Evolutionary conservation across 1,140 invertebrate genomes (phyloP).

Genomic region (Caenorhabditis inopinata): DNA sequence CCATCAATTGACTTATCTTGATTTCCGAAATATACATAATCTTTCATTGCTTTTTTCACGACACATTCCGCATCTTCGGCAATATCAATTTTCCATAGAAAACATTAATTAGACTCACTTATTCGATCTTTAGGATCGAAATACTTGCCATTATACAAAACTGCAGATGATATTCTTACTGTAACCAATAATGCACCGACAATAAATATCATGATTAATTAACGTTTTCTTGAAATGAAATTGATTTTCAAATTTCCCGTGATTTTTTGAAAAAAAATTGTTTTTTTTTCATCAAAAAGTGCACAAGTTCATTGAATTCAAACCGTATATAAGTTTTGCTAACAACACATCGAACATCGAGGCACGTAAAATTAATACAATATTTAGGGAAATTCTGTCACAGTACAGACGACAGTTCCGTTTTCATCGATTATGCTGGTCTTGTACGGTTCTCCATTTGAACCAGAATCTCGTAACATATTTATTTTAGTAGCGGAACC

Average conservation of each 20-base stretch:
- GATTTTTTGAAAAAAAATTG: background rate
- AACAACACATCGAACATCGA: background rate
- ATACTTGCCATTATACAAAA: background rate
- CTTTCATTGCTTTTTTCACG: background rate
- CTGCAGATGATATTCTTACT: background rate
- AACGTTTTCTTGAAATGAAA: background rate
- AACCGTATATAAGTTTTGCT: background rate
- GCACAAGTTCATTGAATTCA: conserved; percentile 1
- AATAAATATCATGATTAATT: background rate
- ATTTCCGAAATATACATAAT: conserved; percentile 15
- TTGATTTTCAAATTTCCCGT: background rate
- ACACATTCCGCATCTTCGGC: conserved; percentile 11
- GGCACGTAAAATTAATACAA: background rate
- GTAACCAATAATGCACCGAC: background rate
- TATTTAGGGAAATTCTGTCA: background rate
- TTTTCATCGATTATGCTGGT: conserved; percentile 18
- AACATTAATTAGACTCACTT: background rate
- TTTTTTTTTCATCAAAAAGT: no score
- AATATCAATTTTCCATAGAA: background rate
- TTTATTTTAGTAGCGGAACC: background rate
- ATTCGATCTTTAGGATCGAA: background rate
- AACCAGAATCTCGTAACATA: background rate
- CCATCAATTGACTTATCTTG: background rate
- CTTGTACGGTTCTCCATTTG: conserved; percentile 3
- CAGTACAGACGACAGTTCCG: conserved; percentile 1